Evolutionary conservation across 2,888 invertebrate species (phyloP).

Genomic region (Cryptocephalus moraei): DNA sequence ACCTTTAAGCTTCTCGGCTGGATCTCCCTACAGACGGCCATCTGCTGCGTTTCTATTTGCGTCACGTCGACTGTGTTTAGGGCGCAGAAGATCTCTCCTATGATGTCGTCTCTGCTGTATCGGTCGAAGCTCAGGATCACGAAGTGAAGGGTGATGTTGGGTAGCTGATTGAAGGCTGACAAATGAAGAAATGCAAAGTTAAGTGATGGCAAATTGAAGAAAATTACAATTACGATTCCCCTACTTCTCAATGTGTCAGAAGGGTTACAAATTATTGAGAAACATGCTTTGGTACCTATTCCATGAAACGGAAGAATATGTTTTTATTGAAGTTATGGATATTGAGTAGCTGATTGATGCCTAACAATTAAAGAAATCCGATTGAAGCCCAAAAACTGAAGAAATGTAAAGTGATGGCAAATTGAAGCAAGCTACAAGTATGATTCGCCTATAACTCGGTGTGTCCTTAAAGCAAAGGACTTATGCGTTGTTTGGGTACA

Average conservation of each 20-base stretch:
- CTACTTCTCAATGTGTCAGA: too few species aligned
- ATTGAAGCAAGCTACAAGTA: too few species aligned
- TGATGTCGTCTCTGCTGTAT: conserved; percentile 96
- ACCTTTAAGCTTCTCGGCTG: conserved; percentile 90
- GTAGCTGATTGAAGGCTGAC: conserved; percentile 43
- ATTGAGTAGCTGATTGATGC: conserved; percentile 53
- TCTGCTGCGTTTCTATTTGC: conserved; percentile 65
- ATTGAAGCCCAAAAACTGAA: conserved; percentile 44
- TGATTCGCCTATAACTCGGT: too few species aligned
- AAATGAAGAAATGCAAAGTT: background rate
- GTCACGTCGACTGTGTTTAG: conserved; percentile 56
- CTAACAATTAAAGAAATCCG: conserved; percentile 27
- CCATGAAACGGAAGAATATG: too few species aligned
- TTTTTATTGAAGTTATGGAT: too few species aligned
- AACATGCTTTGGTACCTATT: too few species aligned
- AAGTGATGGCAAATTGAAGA: too few species aligned
- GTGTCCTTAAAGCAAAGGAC: too few species aligned
- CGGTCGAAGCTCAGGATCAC: conserved; percentile 91
- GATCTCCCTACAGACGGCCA: conserved; percentile 79
- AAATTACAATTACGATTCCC: too few species aligned
- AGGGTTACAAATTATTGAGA: too few species aligned
- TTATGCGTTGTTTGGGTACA: too few species aligned
- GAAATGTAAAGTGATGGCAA: too few species aligned
- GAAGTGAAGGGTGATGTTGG: conserved; percentile 86
- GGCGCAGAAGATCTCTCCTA: conserved; percentile 93